phyloP scores from a whole-genome alignment of 2,888 invertebrate genomes.

The Folsomia candida region DNA sequence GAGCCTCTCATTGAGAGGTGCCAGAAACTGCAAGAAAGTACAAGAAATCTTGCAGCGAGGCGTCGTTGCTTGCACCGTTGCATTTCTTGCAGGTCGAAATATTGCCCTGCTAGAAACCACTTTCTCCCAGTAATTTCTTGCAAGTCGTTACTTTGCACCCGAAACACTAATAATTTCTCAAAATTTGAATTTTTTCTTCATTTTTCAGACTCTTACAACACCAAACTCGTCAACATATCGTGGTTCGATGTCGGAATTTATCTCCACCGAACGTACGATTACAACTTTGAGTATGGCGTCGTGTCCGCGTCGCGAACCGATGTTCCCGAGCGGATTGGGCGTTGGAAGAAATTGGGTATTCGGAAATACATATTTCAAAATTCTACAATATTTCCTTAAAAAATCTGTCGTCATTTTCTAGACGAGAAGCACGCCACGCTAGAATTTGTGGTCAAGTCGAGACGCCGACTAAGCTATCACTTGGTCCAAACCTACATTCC shows the following conservation, averaged over 20 bases:
- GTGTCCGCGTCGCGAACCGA: neutral
- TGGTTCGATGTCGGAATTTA: constrained; percentile 25
- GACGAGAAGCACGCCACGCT: neutral
- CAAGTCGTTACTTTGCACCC: too few relatives aligned
- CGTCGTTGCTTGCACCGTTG: too few relatives aligned
- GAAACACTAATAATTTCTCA: too few relatives aligned
- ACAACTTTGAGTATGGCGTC: neutral
- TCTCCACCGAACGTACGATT: neutral
- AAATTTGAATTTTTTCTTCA: neutral
- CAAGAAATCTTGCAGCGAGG: too few relatives aligned
- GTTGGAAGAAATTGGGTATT: neutral
- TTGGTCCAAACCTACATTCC: constrained; percentile 20
- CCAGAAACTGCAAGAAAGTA: too few relatives aligned
- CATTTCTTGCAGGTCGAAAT: too few relatives aligned
- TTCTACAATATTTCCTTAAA: too few relatives aligned
- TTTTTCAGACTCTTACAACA: constrained; percentile 16
- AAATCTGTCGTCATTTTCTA: neutral
- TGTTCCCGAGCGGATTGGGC: neutral
- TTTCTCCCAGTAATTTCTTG: too few relatives aligned
- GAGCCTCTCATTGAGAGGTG: too few relatives aligned
- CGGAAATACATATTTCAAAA: neutral
- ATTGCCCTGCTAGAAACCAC: too few relatives aligned
- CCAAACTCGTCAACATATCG: constrained; percentile 10
- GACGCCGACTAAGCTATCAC: constrained; percentile 22
- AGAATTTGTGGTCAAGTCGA: constrained; percentile 2